Evolutionary conservation across 2,113 vertebrate species (phyloP).

Genomic region (Acrocephalus kingi): DNA sequence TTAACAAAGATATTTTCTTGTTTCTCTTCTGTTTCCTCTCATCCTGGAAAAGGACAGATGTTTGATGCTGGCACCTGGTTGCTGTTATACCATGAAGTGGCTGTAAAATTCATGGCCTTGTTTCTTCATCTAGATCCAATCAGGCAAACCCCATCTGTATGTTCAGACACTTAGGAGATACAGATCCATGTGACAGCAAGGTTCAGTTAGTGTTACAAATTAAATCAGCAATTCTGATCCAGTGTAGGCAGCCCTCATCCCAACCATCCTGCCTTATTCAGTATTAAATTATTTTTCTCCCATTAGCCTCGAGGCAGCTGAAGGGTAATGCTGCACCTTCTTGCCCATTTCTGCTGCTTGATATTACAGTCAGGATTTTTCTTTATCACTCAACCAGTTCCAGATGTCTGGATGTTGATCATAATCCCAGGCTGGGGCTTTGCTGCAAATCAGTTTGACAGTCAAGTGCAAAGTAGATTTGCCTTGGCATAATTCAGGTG

Average conservation of each 20-base stretch:
- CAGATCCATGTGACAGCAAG: background rate
- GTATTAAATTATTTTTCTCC: background rate
- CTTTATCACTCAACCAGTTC: background rate
- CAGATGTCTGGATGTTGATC: slow-evolving; percentile 19
- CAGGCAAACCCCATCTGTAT: background rate
- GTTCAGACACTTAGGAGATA: background rate
- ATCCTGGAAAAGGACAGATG: background rate
- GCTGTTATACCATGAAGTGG: background rate
- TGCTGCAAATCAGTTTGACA: slow-evolving; percentile 30
- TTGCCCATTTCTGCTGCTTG: background rate
- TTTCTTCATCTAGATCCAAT: background rate
- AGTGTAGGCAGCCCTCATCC: background rate
- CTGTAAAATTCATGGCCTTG: background rate
- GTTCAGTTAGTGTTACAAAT: background rate
- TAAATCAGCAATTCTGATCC: background rate
- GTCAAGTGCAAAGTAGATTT: background rate
- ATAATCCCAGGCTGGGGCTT: background rate
- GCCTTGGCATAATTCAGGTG: background rate
- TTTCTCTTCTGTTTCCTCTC: background rate
- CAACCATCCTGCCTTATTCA: background rate
- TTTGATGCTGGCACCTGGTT: background rate
- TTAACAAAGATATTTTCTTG: background rate
- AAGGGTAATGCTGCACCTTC: background rate
- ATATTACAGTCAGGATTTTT: background rate
- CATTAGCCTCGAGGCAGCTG: background rate